phyloP scores from a whole-genome alignment of 2,113 vertebrate genomes.

The Sisor rabdophorus region DNA sequence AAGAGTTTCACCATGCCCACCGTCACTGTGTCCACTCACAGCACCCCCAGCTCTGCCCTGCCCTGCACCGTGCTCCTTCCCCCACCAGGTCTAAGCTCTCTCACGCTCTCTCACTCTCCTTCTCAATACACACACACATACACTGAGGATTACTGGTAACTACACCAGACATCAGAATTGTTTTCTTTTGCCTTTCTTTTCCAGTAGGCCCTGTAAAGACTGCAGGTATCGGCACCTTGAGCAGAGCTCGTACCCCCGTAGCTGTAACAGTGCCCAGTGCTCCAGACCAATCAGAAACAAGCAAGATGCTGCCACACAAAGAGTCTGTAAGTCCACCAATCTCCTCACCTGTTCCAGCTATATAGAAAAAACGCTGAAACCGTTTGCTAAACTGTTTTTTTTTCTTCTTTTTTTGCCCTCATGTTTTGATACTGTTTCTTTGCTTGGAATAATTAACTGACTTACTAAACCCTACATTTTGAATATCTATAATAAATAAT shows the following conservation, averaged over 20 bases:
- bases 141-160: not conserved
- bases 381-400: not conserved
- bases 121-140: too few relatives aligned
- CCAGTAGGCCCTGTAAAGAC: constrained; percentile 84
- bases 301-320: constrained; percentile 89
- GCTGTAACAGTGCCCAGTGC: constrained; percentile 89
- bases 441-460: constrained; percentile 16
- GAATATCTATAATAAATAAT: constrained; percentile 19
- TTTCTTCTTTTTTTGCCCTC: not conserved
- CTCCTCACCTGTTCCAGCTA: not conserved
- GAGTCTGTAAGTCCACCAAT: constrained; percentile 82
- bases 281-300: constrained; percentile 88
- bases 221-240: constrained; percentile 89
- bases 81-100: constrained; percentile 76
- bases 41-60: constrained; percentile 72
- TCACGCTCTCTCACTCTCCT: not conserved
- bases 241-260: constrained; percentile 86
- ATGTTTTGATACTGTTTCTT: not conserved
- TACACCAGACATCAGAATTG: not conserved
- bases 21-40: constrained; percentile 58
- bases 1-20: constrained; percentile 94
- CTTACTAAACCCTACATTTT: not conserved
- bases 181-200: constrained; percentile 19
- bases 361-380: constrained; percentile 46
- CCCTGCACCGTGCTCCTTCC: constrained; percentile 87